Conservation (phyloP, 2,797 vertebrate species). For the Channa striata region DNA sequence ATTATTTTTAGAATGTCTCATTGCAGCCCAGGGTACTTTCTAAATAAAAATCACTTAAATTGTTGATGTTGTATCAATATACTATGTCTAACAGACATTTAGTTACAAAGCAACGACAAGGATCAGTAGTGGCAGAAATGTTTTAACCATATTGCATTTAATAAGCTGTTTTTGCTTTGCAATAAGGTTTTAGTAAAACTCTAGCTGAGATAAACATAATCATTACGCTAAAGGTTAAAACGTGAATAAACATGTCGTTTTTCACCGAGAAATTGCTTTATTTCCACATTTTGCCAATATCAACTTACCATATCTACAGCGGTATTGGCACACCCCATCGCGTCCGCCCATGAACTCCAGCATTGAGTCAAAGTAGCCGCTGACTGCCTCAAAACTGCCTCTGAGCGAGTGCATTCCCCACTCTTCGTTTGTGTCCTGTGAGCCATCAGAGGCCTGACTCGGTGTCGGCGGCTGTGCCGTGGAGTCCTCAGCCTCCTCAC, state of each 20-base stretch:
- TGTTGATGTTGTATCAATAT: neutral
- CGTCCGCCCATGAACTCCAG: conserved; percentile 93
- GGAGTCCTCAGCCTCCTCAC: conserved; percentile 58
- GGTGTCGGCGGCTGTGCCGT: conserved; percentile 9
- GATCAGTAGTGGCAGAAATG: neutral
- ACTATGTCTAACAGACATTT: too few species aligned
- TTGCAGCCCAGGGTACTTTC: neutral
- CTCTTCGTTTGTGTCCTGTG: conserved; percentile 69
- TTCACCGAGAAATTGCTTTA: neutral
- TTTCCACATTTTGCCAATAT: neutral
- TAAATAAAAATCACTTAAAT: neutral
- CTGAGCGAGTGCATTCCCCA: conserved; percentile 90
- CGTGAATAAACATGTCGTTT: neutral
- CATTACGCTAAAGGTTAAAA: neutral
- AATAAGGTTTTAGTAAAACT: neutral
- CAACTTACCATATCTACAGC: conserved; percentile 90
- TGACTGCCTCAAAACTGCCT: conserved; percentile 88
- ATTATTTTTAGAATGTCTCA: neutral
- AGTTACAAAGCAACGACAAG: too few species aligned
- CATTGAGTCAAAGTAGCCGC: conserved; percentile 93
- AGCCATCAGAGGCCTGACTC: conserved; percentile 13
- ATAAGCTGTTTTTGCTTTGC: neutral
- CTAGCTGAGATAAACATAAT: neutral
- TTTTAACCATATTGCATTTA: neutral
- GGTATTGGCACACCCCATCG: conserved; percentile 93